These are phyloP conservation scores for Lineus longissimus DNA, from an alignment of 1,140 invertebrate genomes.

Conservation along the genomic window DNA sequence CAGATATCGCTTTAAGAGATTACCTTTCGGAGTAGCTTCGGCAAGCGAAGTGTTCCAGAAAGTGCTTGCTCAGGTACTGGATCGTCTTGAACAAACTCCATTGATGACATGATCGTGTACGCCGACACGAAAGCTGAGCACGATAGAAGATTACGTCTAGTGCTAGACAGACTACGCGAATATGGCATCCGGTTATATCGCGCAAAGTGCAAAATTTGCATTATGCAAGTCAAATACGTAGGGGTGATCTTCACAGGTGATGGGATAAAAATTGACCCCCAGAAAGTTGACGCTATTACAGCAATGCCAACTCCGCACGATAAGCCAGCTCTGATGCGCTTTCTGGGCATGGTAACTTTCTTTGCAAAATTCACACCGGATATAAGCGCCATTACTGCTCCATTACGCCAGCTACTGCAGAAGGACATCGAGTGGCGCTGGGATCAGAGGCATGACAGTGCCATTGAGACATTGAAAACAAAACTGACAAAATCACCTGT, in stretches of 20 bases:
- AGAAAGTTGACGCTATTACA: slow-evolving; percentile 50
- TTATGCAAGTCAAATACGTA: slow-evolving; percentile 12
- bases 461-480: slow-evolving; percentile 7
- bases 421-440: too few species aligned
- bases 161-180: slow-evolving; percentile 24
- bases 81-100: slow-evolving; percentile 12
- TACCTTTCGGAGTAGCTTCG: slow-evolving; percentile 50
- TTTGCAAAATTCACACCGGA: slow-evolving; percentile 53
- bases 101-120: slow-evolving; percentile 36
- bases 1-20: slow-evolving; percentile 39
- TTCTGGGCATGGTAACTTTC: slow-evolving; percentile 50
- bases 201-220: slow-evolving; percentile 44
- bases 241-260: slow-evolving; percentile 11
- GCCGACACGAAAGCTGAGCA: slow-evolving; percentile 26
- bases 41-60: slow-evolving; percentile 24
- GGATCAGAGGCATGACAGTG: slow-evolving; percentile 16
- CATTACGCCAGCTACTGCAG: slow-evolving; percentile 44
- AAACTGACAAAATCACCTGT: not conserved
- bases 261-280: not conserved
- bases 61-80: slow-evolving; percentile 18
- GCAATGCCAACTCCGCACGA: slow-evolving; percentile 41
- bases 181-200: slow-evolving; percentile 37
- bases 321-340: slow-evolving; percentile 37
- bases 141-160: slow-evolving; percentile 21
- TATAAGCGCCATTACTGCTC: slow-evolving; percentile 41